Percentiles rank a stretch among this genome's conserved stretches.
These are phyloP conservation scores for Gopherus flavomarginatus DNA, from an alignment of 2,113 vertebrate species.

Conservation along the genomic window DNA sequence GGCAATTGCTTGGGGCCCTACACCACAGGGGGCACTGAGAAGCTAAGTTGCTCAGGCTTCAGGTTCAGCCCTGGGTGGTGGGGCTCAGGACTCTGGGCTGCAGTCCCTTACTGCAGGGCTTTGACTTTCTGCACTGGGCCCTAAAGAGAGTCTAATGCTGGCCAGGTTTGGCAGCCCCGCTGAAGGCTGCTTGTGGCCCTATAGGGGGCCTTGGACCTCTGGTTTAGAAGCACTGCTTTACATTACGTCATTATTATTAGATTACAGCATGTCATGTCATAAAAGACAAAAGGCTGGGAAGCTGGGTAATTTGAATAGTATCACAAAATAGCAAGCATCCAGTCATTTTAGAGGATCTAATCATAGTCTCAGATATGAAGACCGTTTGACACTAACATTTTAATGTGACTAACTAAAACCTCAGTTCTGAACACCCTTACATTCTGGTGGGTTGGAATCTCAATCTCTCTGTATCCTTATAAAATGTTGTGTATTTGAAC, in stretches of 20 bases:
- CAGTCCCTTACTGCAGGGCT: no score
- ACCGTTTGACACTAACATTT: not conserved
- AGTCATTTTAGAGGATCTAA: not conserved
- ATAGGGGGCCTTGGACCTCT: no score
- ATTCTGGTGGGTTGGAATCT: not conserved
- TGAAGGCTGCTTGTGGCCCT: no score
- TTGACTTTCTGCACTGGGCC: no score
- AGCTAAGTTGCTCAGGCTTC: no score
- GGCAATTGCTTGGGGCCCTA: no score
- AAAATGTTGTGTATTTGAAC: not conserved
- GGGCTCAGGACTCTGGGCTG: no score
- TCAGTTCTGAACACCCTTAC: not conserved
- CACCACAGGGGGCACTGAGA: no score
- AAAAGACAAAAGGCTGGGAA: not conserved
- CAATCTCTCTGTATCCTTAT: not conserved
- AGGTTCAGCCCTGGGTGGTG: no score
- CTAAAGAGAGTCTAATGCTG: no score
- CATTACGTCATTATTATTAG: not conserved
- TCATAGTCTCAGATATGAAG: not conserved
- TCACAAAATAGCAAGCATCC: not conserved
- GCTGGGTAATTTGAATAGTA: not conserved
- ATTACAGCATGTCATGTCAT: not conserved
- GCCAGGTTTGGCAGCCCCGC: no score
- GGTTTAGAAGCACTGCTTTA: not conserved
- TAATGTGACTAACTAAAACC: not conserved